phyloP scores from a whole-genome alignment of 2,888 invertebrate genomes.

The Neelides folsomi region DNA sequence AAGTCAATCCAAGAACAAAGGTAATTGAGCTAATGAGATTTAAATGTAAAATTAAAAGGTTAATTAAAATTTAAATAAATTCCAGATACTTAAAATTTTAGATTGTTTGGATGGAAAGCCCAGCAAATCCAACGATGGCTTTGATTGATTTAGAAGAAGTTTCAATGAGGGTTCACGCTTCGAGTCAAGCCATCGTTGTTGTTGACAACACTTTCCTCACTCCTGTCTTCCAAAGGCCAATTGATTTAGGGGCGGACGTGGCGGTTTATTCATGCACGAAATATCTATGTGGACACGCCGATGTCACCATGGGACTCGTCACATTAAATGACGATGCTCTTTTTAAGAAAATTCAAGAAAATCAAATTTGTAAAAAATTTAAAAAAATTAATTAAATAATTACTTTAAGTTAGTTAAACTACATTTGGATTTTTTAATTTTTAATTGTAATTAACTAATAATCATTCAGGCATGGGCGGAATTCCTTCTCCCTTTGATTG shows the following conservation, averaged over 20 bases:
- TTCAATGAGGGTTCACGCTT: slow-evolving; percentile 36
- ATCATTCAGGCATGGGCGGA: slow-evolving; percentile 75
- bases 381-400: too few relatives aligned
- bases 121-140: slow-evolving; percentile 48
- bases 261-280: slow-evolving; percentile 49
- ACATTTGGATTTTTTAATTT: background rate
- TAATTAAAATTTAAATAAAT: too few relatives aligned
- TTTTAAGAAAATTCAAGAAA: slow-evolving; percentile 41
- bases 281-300: slow-evolving; percentile 50
- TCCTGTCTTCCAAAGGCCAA: slow-evolving; percentile 40
- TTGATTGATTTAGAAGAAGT: slow-evolving; percentile 44
- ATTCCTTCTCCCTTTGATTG: slow-evolving; percentile 96
- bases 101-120: slow-evolving; percentile 49
- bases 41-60: too few relatives aligned
- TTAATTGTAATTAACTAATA: slow-evolving; percentile 34
- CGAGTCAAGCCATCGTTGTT: slow-evolving; percentile 39
- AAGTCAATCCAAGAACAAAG: slow-evolving; percentile 44
- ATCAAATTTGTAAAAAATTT: slow-evolving; percentile 42
- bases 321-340: slow-evolving; percentile 41
- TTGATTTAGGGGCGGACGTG: slow-evolving; percentile 46
- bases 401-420: background rate
- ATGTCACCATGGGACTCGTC: slow-evolving; percentile 48
- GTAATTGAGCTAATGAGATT: too few relatives aligned
- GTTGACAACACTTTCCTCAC: slow-evolving; percentile 44
- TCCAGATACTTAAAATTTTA: too few relatives aligned